phyloP scores from a whole-genome alignment of 2,797 vertebrate genomes.

The Scomberomorus guttatus region DNA sequence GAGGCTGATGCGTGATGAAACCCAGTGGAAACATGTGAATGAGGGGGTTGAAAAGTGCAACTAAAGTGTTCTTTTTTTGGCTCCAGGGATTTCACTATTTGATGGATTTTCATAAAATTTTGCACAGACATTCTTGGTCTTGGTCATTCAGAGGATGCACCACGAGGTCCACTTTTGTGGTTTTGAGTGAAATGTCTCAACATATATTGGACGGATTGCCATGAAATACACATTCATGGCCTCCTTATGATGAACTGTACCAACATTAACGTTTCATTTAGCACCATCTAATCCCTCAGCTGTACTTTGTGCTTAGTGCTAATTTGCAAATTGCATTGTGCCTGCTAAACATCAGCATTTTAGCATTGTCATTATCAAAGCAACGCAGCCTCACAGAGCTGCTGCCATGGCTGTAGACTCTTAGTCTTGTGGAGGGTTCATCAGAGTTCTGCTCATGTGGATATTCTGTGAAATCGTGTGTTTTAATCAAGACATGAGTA shows the following conservation, averaged over 20 bases:
- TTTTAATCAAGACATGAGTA: conserved; percentile 17
- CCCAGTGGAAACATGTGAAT: conserved; percentile 31
- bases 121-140: too few relatives aligned
- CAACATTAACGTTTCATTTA: too few relatives aligned
- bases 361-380: background rate
- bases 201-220: background rate
- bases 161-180: background rate
- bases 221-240: background rate
- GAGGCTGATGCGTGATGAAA: conserved; percentile 39
- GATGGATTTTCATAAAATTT: background rate
- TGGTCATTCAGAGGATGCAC: background rate
- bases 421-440: background rate
- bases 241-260: background rate
- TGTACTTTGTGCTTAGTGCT: background rate
- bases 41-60: conserved; percentile 16
- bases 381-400: background rate
- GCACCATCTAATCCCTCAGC: too few relatives aligned
- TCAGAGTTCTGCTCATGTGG: background rate
- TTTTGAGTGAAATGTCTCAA: background rate
- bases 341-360: background rate
- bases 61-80: background rate
- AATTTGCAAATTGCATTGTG: background rate
- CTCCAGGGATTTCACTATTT: background rate
- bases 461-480: background rate
- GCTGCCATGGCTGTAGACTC: too few relatives aligned